Conservation (phyloP, 2,113 vertebrate species). For the Taurulus bubalis region DNA sequence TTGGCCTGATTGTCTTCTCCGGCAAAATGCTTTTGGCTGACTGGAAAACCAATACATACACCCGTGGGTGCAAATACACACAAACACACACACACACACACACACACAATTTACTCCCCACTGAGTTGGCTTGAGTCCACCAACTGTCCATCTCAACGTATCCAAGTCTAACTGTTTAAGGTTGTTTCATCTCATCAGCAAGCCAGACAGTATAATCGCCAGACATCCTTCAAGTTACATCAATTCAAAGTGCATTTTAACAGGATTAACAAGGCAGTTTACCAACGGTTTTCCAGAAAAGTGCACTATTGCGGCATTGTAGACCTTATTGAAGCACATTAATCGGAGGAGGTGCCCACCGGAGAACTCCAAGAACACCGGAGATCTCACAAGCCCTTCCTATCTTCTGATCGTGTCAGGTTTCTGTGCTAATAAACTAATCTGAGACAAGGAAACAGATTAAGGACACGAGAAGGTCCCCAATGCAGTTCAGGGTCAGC, state of each 20-base stretch:
- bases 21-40: slow-evolving; percentile 20
- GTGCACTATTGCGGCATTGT: not conserved
- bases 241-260: slow-evolving; percentile 46
- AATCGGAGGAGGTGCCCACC: slow-evolving; percentile 3
- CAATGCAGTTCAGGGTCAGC: not conserved
- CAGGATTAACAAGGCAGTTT: slow-evolving; percentile 21
- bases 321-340: not conserved
- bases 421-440: not conserved
- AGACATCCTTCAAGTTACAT: slow-evolving; percentile 23
- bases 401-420: not conserved
- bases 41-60: slow-evolving; percentile 2
- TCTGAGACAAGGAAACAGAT: too few species aligned
- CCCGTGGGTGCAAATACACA: not conserved
- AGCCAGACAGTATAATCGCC: slow-evolving; percentile 40
- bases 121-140: slow-evolving; percentile 29
- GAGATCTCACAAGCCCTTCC: not conserved
- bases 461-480: not conserved
- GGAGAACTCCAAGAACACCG: not conserved
- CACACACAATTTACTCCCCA: slow-evolving; percentile 1
- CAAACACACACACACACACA: not conserved
- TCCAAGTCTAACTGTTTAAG: slow-evolving; percentile 40
- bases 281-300: slow-evolving; percentile 23
- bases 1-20: slow-evolving; percentile 18
- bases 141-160: slow-evolving; percentile 27
- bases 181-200: slow-evolving; percentile 30